Base-by-base conservation (phyloP, 2,888 invertebrate species). In the Invenusta paracnida region DNA sequence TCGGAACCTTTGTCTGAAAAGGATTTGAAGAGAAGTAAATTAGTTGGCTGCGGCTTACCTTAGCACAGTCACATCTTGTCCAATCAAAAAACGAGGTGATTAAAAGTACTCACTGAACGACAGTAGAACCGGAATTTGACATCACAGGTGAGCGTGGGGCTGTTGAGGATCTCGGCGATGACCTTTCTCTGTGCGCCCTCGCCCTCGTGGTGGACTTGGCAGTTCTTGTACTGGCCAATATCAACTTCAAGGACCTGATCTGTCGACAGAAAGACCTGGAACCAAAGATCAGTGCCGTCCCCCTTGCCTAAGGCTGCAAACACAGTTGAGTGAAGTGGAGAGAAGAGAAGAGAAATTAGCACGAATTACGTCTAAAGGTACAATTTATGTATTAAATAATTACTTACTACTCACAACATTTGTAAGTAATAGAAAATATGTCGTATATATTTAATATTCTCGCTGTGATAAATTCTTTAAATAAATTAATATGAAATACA, bases 111-210 rank as follows among this genome's bases (percentile, higher is more conserved):
- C 27, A 85, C 5, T 82, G 30, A 86, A 13, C 48, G 28, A 27
- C 91, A 91, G 81, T 90, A 89, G 87, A 92, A 92, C 87, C 90
- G 90, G 25, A 92, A 88, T 88, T 92, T 92, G 73, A 92, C 90
- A 88, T 92, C 92, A n/a, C n/a, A n/a, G n/a, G n/a, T n/a, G n/a
- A n/a, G n/a, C n/a, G n/a, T n/a, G n/a, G n/a, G n/a, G n/a, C n/a
- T n/a, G n/a, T n/a, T n/a, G n/a, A n/a, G n/a, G n/a, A n/a, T n/a
- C n/a, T n/a, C n/a, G n/a, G n/a, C n/a, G n/a, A n/a, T n/a, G n/a
- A n/a, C n/a, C n/a, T n/a, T n/a, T n/a, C n/a, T n/a, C n/a, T n/a
- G n/a, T n/a, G n/a, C n/a, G n/a, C n/a, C n/a, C n/a, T n/a, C n/a
- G n/a, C n/a, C n/a, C n/a, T n/a, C n/a, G n/a, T n/a, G n/a, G n/a